Evolutionary conservation across 2,113 vertebrate species (phyloP), one percentile per base, ranked within the genome.

Genomic region (Dinomys branickii): DNA sequence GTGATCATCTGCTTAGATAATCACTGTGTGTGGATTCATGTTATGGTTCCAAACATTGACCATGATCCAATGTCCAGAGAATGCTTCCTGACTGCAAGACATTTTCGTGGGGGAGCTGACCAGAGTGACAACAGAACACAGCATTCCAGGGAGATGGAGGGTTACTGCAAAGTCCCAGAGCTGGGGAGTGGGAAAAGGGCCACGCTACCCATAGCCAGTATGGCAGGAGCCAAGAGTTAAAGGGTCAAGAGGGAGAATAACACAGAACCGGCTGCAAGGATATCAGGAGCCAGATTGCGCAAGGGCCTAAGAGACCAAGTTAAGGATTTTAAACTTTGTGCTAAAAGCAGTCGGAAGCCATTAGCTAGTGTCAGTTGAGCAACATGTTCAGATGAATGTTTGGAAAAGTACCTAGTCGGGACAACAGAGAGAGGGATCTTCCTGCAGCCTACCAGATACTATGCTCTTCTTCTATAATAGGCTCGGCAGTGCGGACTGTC

Each of bases 381-480:
- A 0, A 54, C 9, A 1, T 13, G n/a, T 73, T 61, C 22, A 5
- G 77, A n/a, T 44, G 3, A 20, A 90, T 28, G 58, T 33, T 24
- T 22, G 14, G 50, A 41, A 52, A 77, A 56, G 50, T 3, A 13
- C 54, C 12, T 50, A 16, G 6, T 0, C 3, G 30, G 6, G 1
- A 9, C 26, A 4, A 7, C 1, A 0, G 28, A 10, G 33, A n/a
- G 2, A 7, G 3, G 11, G 58, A 2, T 14, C 17, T 78, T 9
- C 12, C 3, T 2, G 0, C 22, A 50, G 11, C 11, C 59, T 0
- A 2, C 0, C 8, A 16, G 78, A 73, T 16, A 0, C 84, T 54
- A 5, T 14, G 9, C 33, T 38, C 5, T 24, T 8, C 0, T 0
- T 14, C 26, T 28, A 6, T 3, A 1, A 5, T 0, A 38, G 41